phyloP scores from a whole-genome alignment of 2,888 invertebrate genomes.

The Synergus laeviventris region DNA sequence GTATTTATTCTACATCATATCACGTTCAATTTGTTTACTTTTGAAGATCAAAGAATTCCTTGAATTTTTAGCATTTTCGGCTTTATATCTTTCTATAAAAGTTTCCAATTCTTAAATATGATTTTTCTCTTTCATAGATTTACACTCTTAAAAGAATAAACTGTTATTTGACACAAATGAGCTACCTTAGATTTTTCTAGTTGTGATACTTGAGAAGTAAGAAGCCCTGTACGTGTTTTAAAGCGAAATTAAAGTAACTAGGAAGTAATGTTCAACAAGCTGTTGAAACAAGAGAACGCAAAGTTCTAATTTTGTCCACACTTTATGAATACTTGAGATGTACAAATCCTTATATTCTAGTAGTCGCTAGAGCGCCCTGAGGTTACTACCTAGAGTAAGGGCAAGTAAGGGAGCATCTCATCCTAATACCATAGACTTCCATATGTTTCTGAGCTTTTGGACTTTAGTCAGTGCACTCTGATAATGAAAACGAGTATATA shows the following conservation, averaged over 20 bases:
- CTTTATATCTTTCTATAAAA: too few species aligned
- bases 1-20: too few species aligned
- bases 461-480: neutral
- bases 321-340: slow-evolving; percentile 22
- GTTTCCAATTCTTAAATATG: too few species aligned
- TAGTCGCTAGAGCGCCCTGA: slow-evolving; percentile 3
- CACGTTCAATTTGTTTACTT: too few species aligned
- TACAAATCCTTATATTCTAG: slow-evolving; percentile 2
- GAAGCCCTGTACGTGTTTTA: slow-evolving; percentile 27
- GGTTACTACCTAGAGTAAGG: slow-evolving; percentile 2
- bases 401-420: slow-evolving; percentile 10
- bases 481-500: neutral
- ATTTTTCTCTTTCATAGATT: too few species aligned
- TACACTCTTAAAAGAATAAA: too few species aligned
- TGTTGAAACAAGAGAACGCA: slow-evolving; percentile 13
- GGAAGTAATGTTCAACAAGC: slow-evolving; percentile 9
- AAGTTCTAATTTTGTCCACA: slow-evolving; percentile 33
- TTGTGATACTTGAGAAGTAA: neutral
- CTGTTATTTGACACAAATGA: too few species aligned
- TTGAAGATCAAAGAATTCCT: too few species aligned
- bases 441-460: neutral
- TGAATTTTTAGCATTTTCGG: too few species aligned
- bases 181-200: too few species aligned
- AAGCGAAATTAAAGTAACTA: slow-evolving; percentile 23
- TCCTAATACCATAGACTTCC: neutral